Evolutionary conservation across 2,797 vertebrate genomes (phyloP).

Genomic region (Scolopax bukidnonensis): DNA sequence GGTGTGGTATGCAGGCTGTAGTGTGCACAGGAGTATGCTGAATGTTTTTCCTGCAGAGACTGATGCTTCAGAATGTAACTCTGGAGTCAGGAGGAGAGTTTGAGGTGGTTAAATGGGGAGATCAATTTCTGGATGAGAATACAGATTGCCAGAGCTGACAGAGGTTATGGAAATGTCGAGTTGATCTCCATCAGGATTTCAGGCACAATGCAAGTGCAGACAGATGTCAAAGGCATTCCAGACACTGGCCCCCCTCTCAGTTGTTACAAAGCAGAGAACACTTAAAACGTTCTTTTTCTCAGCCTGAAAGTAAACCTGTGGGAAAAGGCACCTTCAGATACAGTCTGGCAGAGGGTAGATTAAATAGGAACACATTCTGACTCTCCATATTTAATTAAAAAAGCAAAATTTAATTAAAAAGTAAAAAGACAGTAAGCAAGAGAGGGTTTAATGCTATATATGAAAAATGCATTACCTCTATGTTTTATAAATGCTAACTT

Average conservation of each 20-base stretch:
- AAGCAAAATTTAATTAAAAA: background rate
- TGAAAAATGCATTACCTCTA: background rate
- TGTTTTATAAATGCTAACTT: background rate
- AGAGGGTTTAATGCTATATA: background rate
- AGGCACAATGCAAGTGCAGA: background rate
- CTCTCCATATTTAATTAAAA: background rate
- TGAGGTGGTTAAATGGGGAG: background rate
- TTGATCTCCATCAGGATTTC: background rate
- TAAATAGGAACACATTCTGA: background rate
- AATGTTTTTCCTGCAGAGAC: background rate
- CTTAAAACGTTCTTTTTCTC: background rate
- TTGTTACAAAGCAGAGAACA: background rate
- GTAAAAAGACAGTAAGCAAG: background rate
- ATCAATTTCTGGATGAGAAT: background rate
- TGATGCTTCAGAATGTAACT: background rate
- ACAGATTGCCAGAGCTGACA: background rate
- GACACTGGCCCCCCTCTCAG: background rate
- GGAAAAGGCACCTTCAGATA: background rate
- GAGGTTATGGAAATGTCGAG: background rate
- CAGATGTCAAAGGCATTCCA: background rate
- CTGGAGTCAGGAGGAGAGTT: background rate
- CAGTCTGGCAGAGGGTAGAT: background rate
- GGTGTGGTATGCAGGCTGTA: accelerated
- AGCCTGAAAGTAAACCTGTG: background rate
- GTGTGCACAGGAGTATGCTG: accelerated